Evolutionary conservation across 2,113 vertebrate species (phyloP), one percentile per base, ranked within the genome.

Genomic region (Platichthys stellatus): DNA sequence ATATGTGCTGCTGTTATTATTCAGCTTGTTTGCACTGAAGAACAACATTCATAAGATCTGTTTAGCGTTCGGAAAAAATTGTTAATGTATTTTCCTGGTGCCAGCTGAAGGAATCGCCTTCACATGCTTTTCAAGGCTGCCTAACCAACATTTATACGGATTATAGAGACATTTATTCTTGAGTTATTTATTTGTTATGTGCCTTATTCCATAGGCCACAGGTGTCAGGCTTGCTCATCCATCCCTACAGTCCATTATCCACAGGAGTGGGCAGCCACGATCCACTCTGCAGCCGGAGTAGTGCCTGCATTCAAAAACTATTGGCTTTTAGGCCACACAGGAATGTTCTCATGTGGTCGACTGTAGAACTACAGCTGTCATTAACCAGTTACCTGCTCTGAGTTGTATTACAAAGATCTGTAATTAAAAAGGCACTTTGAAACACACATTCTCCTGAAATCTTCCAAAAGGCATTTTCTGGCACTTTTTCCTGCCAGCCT

Each of bases 81-180:
- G 7, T 47, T 20, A 51, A 20, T 51, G 17, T 26, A 0, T 56
- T 45, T 47, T 63, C 15, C 14, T 45, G 10, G 1, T 47, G 21
- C 60, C 26, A 23, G 54, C 21, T 31, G 17, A 21, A 47, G 23
- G 6, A 60, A 12, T 57, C 56, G 4, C 38, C 38, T 62, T 65
- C 12, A 59, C 45, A 66, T 21, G 2, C 24, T 17, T 81, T 76
- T 72, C 45, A 43, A 53, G 45, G 59, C 20, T 63, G 20, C 31
- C 53, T 72, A 38, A 66, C 23, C 63, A 76, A 73, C 54, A 62
- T 80, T 54, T 53, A 31, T 65, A 24, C 69, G 60, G 20, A 49
- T 69, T 47, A 64, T 47, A 18, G 63, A 21, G 17, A 65, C 61
- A 20, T 73, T 28, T 60, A 31, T 63, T 35, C 14, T 35, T 61